These are phyloP conservation scores for Acestrorhynchus altus DNA, from an alignment of 2,797 vertebrate genomes.

Conservation along the genomic window DNA sequence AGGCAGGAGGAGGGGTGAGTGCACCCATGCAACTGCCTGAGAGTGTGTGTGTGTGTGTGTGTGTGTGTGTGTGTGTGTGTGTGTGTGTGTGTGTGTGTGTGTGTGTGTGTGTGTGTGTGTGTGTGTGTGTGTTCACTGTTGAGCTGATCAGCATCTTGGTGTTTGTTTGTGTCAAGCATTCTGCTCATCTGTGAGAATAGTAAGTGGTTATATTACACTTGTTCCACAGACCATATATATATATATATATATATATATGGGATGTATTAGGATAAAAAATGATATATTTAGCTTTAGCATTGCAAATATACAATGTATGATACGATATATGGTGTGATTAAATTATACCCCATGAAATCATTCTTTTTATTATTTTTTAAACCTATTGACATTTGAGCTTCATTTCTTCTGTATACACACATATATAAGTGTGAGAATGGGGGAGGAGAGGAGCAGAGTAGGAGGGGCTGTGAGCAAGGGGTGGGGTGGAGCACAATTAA, in stretches of 20 bases:
- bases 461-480: too few relatives aligned
- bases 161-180: neutral
- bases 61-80: conserved; percentile 27
- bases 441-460: too few relatives aligned
- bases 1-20: conserved; percentile 81
- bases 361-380: too few relatives aligned
- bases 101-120: conserved; percentile 20
- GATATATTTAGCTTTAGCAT: too few relatives aligned
- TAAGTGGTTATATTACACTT: neutral
- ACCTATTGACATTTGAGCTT: too few relatives aligned
- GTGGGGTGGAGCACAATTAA: too few relatives aligned
- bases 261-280: neutral
- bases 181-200: neutral
- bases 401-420: too few relatives aligned
- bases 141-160: conserved; percentile 16
- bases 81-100: conserved; percentile 13
- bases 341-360: too few relatives aligned
- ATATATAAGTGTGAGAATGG: too few relatives aligned
- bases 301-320: too few relatives aligned
- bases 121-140: conserved; percentile 13
- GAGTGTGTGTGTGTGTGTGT: conserved; percentile 30
- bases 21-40: conserved; percentile 53
- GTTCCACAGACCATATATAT: neutral
- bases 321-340: too few relatives aligned
- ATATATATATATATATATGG: neutral